phyloP scores from a whole-genome alignment of 2,113 vertebrate species.

The Plotosus lineatus region DNA sequence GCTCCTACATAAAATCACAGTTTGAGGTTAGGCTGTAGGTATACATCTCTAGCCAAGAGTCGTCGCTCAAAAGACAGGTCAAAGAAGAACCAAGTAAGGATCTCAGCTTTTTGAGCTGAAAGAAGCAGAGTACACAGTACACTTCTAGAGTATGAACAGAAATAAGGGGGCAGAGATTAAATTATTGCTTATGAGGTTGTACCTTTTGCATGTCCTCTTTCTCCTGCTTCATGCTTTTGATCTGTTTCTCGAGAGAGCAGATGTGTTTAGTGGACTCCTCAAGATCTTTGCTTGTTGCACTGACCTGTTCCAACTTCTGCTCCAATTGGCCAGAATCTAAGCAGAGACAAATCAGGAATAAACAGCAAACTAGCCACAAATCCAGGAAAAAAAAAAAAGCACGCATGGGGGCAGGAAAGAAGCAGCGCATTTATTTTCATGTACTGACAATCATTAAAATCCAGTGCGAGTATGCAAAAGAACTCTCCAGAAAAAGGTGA shows the following conservation, averaged over 20 bases:
- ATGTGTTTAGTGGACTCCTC: conserved; percentile 90
- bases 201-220: conserved; percentile 94
- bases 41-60: neutral
- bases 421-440: no score
- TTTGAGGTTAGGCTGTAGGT: neutral
- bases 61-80: neutral
- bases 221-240: conserved; percentile 85
- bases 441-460: no score
- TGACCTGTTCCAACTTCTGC: conserved; percentile 89
- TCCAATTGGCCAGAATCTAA: conserved; percentile 85
- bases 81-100: no score
- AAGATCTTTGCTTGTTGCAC: conserved; percentile 78
- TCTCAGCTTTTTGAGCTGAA: neutral
- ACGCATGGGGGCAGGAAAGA: neutral
- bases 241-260: conserved; percentile 89
- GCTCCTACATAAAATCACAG: conserved; percentile 73
- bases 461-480: no score
- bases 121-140: neutral
- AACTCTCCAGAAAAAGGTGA: no score
- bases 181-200: conserved; percentile 10
- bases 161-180: neutral
- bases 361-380: neutral
- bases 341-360: neutral
- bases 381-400: neutral
- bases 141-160: neutral